These are phyloP conservation scores for Mixornis gularis DNA, from an alignment of 2,113 vertebrate species.

Conservation along the genomic window DNA sequence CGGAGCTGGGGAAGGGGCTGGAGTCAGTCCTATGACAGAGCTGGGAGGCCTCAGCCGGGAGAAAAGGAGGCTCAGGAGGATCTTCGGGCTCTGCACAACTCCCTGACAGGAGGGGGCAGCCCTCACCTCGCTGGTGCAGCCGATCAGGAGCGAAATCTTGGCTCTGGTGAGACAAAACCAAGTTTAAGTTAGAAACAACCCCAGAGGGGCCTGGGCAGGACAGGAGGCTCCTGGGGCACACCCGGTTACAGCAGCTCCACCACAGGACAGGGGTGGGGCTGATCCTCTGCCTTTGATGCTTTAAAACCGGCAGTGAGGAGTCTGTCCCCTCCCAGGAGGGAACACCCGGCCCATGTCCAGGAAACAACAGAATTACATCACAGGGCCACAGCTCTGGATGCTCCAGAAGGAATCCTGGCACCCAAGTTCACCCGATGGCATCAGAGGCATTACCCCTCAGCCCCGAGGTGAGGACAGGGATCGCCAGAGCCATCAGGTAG, in stretches of 20 bases:
- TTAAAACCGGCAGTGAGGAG: neutral
- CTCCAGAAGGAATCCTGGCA: neutral
- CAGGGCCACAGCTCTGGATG: neutral
- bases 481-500: neutral
- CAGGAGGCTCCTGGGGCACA: neutral
- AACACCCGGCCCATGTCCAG: rapidly evolving
- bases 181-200: rapidly evolving
- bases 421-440: rapidly evolving
- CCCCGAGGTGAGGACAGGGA: neutral
- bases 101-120: neutral
- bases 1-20: neutral
- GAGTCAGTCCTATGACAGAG: neutral
- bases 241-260: rapidly evolving
- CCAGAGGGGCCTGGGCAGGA: neutral
- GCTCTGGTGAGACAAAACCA: neutral
- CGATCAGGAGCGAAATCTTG: neutral
- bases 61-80: neutral
- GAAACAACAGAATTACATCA: neutral
- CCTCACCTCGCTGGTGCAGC: rapidly evolving
- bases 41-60: neutral
- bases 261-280: neutral
- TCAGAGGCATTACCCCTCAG: neutral
- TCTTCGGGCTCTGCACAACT: neutral
- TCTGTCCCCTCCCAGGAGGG: neutral
- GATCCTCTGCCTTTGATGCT: neutral